Evolutionary conservation across 2,888 invertebrate genomes (phyloP).

Genomic region (Siphlonurus alternatus): DNA sequence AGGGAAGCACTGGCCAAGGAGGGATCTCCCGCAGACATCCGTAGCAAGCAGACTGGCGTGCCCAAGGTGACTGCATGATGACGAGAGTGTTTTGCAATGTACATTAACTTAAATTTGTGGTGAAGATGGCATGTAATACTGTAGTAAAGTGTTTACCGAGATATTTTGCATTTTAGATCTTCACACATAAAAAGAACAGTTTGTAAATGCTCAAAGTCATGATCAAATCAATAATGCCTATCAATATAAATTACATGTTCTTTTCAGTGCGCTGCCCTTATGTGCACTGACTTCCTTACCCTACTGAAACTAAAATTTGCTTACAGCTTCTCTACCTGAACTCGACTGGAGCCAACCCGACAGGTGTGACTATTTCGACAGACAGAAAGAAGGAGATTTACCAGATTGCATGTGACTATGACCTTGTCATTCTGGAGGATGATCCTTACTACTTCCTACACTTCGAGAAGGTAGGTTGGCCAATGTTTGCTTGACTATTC

Average conservation of each 20-base stretch:
- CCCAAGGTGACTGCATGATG: neutral
- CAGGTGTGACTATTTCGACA: constrained; percentile 47
- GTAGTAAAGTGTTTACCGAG: too few relatives aligned
- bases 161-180: too few relatives aligned
- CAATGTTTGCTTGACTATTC: constrained; percentile 8
- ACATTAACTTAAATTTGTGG: too few relatives aligned
- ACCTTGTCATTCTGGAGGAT: constrained; percentile 64
- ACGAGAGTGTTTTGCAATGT: neutral
- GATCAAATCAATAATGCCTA: too few relatives aligned
- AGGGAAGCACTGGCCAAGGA: neutral
- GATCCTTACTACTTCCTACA: constrained; percentile 69
- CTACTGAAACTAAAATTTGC: too few relatives aligned
- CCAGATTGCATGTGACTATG: constrained; percentile 52
- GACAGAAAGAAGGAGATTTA: constrained; percentile 52
- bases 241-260: too few relatives aligned
- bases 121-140: too few relatives aligned
- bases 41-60: neutral
- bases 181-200: too few relatives aligned
- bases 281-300: neutral
- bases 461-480: constrained; percentile 38
- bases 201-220: too few relatives aligned
- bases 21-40: neutral
- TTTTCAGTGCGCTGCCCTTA: neutral
- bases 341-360: constrained; percentile 62
- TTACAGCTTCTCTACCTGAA: constrained; percentile 45